Conservation (phyloP, 2,797 vertebrate species). For the Aldrovandia affinis region DNA sequence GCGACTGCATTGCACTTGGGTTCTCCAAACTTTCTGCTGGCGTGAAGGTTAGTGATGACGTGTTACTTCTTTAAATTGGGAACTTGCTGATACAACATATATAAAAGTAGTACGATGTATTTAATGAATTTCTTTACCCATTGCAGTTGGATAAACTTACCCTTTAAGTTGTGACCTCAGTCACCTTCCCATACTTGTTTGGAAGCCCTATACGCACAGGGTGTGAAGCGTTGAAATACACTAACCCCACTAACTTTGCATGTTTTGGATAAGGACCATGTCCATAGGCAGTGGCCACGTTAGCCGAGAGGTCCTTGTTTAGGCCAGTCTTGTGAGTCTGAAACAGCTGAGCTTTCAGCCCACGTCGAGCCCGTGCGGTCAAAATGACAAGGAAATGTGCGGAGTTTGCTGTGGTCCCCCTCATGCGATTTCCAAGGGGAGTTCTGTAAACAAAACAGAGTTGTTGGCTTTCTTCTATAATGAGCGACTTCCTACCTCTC, state of each 20-base stretch:
- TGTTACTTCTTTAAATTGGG: too few relatives aligned
- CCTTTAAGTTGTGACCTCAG: not conserved
- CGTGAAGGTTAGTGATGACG: too few relatives aligned
- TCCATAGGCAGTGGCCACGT: not conserved
- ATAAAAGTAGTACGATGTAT: not conserved
- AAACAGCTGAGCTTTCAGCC: not conserved
- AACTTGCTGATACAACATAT: too few relatives aligned
- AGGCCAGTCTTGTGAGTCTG: not conserved
- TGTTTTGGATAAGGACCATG: not conserved
- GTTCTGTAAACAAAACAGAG: not conserved
- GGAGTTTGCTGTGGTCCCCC: not conserved
- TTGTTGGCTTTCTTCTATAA: not conserved
- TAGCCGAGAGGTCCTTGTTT: not conserved
- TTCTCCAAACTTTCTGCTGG: too few relatives aligned
- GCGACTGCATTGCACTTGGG: too few relatives aligned
- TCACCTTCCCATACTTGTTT: not conserved
- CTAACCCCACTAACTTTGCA: not conserved
- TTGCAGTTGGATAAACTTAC: not conserved
- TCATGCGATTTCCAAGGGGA: not conserved
- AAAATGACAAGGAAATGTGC: too few relatives aligned
- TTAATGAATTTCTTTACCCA: too few relatives aligned
- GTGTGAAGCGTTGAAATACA: too few relatives aligned
- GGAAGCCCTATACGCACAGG: not conserved
- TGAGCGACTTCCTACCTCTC: not conserved
- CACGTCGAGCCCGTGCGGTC: not conserved